Evolutionary conservation across 2,113 vertebrate species (phyloP), one percentile per base, ranked within the genome.

Genomic region (Chaetodon trifascialis): DNA sequence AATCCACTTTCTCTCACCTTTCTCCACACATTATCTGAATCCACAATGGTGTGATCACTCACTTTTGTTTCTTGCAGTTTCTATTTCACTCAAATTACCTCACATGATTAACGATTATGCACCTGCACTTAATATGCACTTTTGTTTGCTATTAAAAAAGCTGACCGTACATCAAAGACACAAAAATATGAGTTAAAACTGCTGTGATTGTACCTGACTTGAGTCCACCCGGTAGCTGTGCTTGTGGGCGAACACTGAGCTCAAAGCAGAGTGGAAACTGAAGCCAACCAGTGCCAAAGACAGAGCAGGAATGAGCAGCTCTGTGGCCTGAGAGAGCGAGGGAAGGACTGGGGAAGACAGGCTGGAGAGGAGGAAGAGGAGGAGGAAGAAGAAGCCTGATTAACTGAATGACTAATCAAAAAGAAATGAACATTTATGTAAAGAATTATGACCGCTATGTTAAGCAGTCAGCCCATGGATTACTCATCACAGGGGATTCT

Each of bases 231-330:
- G 21, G 64, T 89, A 85, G 46, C 69, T 67, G 4, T 88, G 87
- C 82, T 76, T 89, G 55, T 75, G 52, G 65, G 91, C 85, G 5
- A 90, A 90, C 64, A 88, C 21, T 5, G 86, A 71, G 40, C 87
- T 83, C 36, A 91, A 42, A 0, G 82, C 72, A 46, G 85, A 78
- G 16, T 80, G 85, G 85, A 91, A 90, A 47, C 88, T 90, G 86
- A 90, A 91, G 40, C 87, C 67, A 3, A 92, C 86, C 71, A 90
- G 67, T 88, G 88, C 88, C 7, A 71, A n/a, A 2, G 82, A 89
- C 40, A 91, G 74, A 51, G 79, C 83, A 3, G 89, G 88, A n/a
- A 90, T 10, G 34, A 92, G 85, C 12, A 88, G 78, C 46, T 88
- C 80, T 46, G 60, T 83, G 79, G 14, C 73, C 59, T 69, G 73